phyloP scores from a whole-genome alignment of 2,888 invertebrate genomes.

The Dynastes hyllus region DNA sequence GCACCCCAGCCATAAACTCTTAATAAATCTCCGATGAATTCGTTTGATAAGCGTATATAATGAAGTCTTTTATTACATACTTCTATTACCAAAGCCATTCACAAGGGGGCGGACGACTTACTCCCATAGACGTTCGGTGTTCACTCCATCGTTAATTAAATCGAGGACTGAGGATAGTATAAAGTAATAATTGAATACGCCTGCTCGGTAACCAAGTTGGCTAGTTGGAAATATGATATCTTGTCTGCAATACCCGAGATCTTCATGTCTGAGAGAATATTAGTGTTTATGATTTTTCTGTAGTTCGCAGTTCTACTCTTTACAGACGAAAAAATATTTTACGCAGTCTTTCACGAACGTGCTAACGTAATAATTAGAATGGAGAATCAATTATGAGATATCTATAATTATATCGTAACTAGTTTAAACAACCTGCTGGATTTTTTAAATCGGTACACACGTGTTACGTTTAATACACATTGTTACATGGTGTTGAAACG shows the following conservation, averaged over 20 bases:
- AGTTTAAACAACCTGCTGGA: no score
- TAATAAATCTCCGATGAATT: conserved; percentile 5
- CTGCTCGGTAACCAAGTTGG: conserved; percentile 47
- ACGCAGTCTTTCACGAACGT: background rate
- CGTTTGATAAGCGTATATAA: background rate
- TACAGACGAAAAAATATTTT: background rate
- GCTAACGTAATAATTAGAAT: background rate
- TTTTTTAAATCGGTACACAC: no score
- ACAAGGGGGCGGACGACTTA: background rate
- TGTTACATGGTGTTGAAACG: no score
- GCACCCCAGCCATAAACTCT: no score
- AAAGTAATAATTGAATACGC: conserved; percentile 54
- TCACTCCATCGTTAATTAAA: conserved; percentile 53
- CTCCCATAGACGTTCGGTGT: conserved; percentile 6
- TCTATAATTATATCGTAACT: no score
- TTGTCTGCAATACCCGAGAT: background rate
- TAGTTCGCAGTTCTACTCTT: background rate
- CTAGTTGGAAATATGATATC: background rate
- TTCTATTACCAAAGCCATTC: conserved; percentile 21
- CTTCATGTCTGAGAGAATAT: background rate
- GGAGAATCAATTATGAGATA: no score
- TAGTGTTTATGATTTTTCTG: background rate
- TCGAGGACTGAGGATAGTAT: conserved; percentile 41
- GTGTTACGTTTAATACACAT: no score
- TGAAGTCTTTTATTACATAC: background rate